These are phyloP conservation scores for Acanthurus lineatus DNA, from an alignment of 2,797 vertebrate genomes.

Conservation along the genomic window DNA sequence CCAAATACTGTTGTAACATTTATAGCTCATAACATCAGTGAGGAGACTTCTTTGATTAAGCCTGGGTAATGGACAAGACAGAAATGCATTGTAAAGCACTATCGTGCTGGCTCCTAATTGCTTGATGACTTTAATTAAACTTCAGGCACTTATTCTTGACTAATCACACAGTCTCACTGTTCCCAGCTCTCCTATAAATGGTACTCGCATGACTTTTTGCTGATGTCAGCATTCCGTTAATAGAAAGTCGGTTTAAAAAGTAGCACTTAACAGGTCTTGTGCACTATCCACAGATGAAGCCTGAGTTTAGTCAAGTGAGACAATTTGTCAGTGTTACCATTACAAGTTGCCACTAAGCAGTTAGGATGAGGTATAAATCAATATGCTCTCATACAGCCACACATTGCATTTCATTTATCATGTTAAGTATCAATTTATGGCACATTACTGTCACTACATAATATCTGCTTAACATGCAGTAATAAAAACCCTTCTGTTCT, in stretches of 20 bases:
- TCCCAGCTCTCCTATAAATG: slow-evolving; percentile 67
- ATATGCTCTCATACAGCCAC: slow-evolving; percentile 62
- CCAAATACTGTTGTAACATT: slow-evolving; percentile 63
- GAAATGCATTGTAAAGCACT: slow-evolving; percentile 81
- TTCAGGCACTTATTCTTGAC: slow-evolving; percentile 80
- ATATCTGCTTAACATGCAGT: slow-evolving; percentile 45
- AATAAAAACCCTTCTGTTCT: slow-evolving; percentile 40
- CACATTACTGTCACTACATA: slow-evolving; percentile 62
- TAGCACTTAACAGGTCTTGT: slow-evolving; percentile 61
- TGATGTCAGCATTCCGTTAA: slow-evolving; percentile 76
- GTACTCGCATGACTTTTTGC: slow-evolving; percentile 65
- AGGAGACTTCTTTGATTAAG: slow-evolving; percentile 78
- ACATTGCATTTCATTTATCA: slow-evolving; percentile 61
- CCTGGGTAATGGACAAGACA: slow-evolving; percentile 79
- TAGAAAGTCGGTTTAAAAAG: slow-evolving; percentile 63
- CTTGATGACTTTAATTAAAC: slow-evolving; percentile 87
- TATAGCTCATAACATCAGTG: slow-evolving; percentile 77
- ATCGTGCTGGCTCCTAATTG: slow-evolving; percentile 78
- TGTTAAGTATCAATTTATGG: slow-evolving; percentile 72
- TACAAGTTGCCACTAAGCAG: slow-evolving; percentile 63
- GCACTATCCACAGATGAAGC: slow-evolving; percentile 41
- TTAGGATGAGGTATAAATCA: slow-evolving; percentile 64
- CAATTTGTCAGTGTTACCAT: slow-evolving; percentile 58
- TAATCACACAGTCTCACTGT: slow-evolving; percentile 69
- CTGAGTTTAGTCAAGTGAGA: slow-evolving; percentile 44